Base-by-base conservation (phyloP, 2,888 invertebrate genomes). In the Rhamphomyia laevipes region DNA sequence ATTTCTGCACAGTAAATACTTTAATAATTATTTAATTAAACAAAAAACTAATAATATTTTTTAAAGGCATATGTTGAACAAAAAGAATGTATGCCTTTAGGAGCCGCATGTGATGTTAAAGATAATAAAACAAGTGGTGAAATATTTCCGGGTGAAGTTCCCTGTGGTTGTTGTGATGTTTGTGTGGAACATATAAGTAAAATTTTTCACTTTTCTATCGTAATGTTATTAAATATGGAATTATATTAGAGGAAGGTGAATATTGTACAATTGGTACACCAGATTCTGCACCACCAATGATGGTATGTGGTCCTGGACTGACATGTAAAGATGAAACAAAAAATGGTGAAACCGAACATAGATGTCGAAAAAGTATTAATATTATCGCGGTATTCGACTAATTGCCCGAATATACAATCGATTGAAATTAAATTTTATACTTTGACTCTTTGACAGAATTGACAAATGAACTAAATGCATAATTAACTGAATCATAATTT, bases 81-180 rank as follows among this genome's bases (percentile, higher is more conserved):
- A 15, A 9, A 35, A 13, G 13, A 13, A 35, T 35, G 33, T 15
- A 35, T n/a, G 13, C 13, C n/a, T 13, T 4, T 18, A 12, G 3
- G 12, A 3, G 2, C 17, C 12, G 40, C 40, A 3, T 40, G 40
- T 18, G 40, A 40, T 18, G 18, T 18, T n/a, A 27, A 9, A 2
- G 23, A 80, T 57, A 68, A 70, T 0, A 79, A 80, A 0, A 73
- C 76, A 58, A 68, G 67, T 33, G 81, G 81, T 0, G 50, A 77
- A 31, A 65, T 64, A 56, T 60, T 81, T 53, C 74, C 73, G 0
- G 78, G 77, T 1, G 76, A 78, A 0, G 77, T 76, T 1, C 61
- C 73, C 0, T 82, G 82, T 62, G 81, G 79, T 60, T 82, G 82
- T 60, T 82, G 82, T 54, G 66, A 76, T 1, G 77, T 72, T 61